phyloP scores from a whole-genome alignment of 2,888 invertebrate genomes.

The Helobdella robusta region DNA sequence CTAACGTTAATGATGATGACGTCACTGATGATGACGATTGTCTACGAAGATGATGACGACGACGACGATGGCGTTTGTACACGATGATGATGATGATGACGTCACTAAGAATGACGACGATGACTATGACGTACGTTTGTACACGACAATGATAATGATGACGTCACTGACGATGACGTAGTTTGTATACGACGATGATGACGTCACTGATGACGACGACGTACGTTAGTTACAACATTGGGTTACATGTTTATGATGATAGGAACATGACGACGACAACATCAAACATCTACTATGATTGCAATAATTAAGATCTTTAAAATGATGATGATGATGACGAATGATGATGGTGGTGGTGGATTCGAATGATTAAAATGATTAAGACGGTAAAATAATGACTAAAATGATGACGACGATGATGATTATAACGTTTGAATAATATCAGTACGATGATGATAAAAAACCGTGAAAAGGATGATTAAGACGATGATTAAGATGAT shows the following conservation, averaged over 20 bases:
- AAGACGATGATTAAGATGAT: background rate
- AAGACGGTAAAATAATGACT: background rate
- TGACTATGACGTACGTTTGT: slow-evolving; percentile 10
- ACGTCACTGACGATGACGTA: slow-evolving; percentile 12
- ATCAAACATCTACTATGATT: background rate
- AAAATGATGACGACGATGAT: background rate
- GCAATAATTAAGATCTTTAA: background rate
- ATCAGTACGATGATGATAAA: no score
- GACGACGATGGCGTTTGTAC: background rate
- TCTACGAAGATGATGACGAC: background rate
- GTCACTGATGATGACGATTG: slow-evolving; percentile 1
- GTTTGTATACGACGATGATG: background rate
- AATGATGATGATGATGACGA: background rate
- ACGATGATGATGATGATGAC: slow-evolving; percentile 9
- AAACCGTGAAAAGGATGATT: background rate
- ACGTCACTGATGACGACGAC: background rate
- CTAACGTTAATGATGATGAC: background rate
- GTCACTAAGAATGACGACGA: slow-evolving; percentile 2
- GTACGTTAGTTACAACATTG: background rate
- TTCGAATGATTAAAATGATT: background rate
- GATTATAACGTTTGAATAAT: background rate
- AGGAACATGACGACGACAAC: background rate
- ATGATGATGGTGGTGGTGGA: background rate
- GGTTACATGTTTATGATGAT: background rate
- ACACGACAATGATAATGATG: slow-evolving; percentile 18